Conservation (phyloP, 2,797 vertebrate species). For the Atherinosoma microstoma region DNA sequence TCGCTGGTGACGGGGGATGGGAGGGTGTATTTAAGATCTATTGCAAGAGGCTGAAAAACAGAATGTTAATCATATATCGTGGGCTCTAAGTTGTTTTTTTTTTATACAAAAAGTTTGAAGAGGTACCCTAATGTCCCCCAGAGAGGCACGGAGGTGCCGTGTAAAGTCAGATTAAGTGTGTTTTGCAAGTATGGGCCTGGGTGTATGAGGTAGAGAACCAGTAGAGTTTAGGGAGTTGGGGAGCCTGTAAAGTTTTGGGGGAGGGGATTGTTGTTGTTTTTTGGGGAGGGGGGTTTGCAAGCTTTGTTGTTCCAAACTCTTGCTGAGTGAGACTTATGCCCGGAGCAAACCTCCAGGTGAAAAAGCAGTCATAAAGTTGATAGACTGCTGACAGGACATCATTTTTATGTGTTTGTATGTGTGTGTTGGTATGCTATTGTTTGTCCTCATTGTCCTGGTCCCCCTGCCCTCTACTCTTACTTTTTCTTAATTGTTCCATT, state of each 20-base stretch:
- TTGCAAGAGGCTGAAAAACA: conserved; percentile 29
- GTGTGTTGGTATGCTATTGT: conserved; percentile 27
- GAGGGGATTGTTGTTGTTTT: conserved; percentile 31
- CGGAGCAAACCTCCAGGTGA: conserved; percentile 63
- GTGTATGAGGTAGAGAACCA: conserved; percentile 14
- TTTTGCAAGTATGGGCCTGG: conserved; percentile 54
- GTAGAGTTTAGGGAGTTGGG: conserved; percentile 12
- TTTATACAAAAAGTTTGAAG: conserved; percentile 55
- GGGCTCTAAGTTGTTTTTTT: conserved; percentile 4
- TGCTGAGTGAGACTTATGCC: conserved; percentile 61
- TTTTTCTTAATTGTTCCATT: conserved; percentile 24
- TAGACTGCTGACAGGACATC: conserved; percentile 63
- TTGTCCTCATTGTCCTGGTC: conserved; percentile 2
- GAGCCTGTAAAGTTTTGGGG: conserved; percentile 11
- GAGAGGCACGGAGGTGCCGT: conserved; percentile 9
- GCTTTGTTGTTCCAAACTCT: conserved; percentile 58
- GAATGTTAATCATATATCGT: conserved; percentile 46
- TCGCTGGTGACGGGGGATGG: conserved; percentile 22
- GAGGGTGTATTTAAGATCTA: conserved; percentile 35
- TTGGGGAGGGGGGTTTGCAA: conserved; percentile 4
- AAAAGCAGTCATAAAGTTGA: conserved; percentile 73
- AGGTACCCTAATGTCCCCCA: conserved; percentile 15
- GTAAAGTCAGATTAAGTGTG: conserved; percentile 45
- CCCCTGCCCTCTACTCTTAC: conserved; percentile 10
- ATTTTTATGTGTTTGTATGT: conserved; percentile 43